Base-by-base conservation (phyloP, 2,797 vertebrate species). In the Glyptemys insculpta region DNA sequence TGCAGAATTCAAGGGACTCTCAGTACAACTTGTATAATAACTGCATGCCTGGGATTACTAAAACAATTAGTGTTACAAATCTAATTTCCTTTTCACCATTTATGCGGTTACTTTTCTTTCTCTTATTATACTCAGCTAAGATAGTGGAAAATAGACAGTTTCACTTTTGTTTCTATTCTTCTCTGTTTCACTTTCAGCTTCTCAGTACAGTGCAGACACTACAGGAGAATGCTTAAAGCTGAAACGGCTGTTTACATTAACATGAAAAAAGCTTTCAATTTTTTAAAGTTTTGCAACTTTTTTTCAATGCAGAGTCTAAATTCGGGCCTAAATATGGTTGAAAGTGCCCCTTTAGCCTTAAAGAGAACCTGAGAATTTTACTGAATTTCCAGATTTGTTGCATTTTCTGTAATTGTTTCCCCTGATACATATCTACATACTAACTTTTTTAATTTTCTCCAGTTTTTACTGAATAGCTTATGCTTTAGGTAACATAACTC, bases 101-200 rank as follows among this genome's bases (percentile, higher is more conserved):
- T 9, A 15, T 37, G 16, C 50, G 16, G 12, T 68, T 79, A 54
- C n/a, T 68, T 52, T 81, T 76, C 16, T 56, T 15, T 68, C 31
- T 85, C 6, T 78, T 78, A 31, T 19, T 15, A 10, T 34, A 31
- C 2, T 3, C 11, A 41, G 47, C 34, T 50, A 34, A 50, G 31
- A 21, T 23, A 10, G 16, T 78, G 16, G 8, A 8, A 41, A 59
- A 2, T 0, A 1, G n/a, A 0, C 29, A 11, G 88, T 96, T 97
- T 97, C 94, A 76, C 90, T 97, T 91, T 93, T 41, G 21, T 53
- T 91, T 89, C 14, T 83, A 4, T 14, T 79, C 41, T 1, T 14
- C 31, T 16, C 53, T 53, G 90, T 97, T 97, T 97, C 94, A 27
- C 87, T 97, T 97, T 96, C 9, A 0, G 29, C 44, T 52, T 15